Percentiles rank a stretch among this genome's conserved stretches.
Evolutionary conservation across 2,797 vertebrate genomes (phyloP).

Genomic region (Australoheros facetus): DNA sequence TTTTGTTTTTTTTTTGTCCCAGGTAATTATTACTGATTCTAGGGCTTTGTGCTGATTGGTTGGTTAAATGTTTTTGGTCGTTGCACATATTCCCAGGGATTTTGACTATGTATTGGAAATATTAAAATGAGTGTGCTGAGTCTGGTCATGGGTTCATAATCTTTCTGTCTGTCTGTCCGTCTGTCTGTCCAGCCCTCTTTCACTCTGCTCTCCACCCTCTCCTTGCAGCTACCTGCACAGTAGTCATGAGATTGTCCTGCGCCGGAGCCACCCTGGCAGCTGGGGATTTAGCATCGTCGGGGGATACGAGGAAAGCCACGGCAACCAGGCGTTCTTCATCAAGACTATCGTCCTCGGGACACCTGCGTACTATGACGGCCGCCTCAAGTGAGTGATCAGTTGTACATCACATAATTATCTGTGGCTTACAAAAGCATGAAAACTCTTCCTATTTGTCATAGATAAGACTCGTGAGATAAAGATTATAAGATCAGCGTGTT

Average conservation of each 20-base stretch:
- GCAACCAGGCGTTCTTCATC: slow-evolving; percentile 99
- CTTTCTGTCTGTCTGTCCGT: neutral
- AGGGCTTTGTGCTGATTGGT: neutral
- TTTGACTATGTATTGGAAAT: neutral
- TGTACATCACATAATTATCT: neutral
- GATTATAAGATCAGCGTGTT: neutral
- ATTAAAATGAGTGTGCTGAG: neutral
- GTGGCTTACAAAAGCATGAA: slow-evolving; percentile 14
- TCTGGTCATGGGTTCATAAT: neutral
- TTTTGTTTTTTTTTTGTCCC: neutral
- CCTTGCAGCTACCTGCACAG: slow-evolving; percentile 90
- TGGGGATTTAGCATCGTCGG: slow-evolving; percentile 99
- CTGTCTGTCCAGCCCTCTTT: neutral
- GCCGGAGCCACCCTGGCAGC: slow-evolving; percentile 92
- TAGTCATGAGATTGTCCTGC: slow-evolving; percentile 94
- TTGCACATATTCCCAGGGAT: neutral
- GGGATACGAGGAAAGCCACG: slow-evolving; percentile 96
- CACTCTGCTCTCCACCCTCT: slow-evolving; percentile 1
- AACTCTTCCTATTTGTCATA: neutral
- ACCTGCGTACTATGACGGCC: slow-evolving; percentile 97
- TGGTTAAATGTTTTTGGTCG: neutral
- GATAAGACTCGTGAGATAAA: slow-evolving; percentile 15
- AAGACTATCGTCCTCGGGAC: slow-evolving; percentile 99
- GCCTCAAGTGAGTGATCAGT: slow-evolving; percentile 90
- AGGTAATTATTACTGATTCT: neutral